Evolutionary conservation across 2,797 vertebrate genomes (phyloP), one percentile per base, ranked within the genome.

Genomic region (Aphelocoma californica): DNA sequence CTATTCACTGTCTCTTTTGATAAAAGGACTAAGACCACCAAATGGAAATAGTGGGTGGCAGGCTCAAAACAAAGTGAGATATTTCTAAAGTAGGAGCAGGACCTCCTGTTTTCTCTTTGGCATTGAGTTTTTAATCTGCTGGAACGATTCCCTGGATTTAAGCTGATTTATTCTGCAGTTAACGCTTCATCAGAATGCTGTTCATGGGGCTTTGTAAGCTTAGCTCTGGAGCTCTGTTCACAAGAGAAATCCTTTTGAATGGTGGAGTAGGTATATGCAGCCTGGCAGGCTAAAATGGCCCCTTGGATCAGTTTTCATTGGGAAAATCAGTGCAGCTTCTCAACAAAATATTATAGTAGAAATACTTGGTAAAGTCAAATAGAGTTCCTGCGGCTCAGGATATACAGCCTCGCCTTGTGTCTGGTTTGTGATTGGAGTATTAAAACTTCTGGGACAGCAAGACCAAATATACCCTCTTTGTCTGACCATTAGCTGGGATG

Each of bases 81-180:
- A 61, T 86, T 95, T 83, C 57, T 81, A 9, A 50, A 83, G 62
- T 66, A n/a, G 50, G 44, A 91, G 28, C 65, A 48, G 24, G 60
- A 91, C 87, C 57, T 64, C 25, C 62, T 93, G 15, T 36, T 85
- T 87, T 91, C 64, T 79, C 50, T 81, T 72, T 50, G 25, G 34
- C 6, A 3, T 36, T 8, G 17, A 86, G 26, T 64, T 70, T 88
- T 86, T 93, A 88, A 86, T 94, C 78, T 77, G 45, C 75, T 93
- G 90, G 92, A 92, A 45, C 60, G 65, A 26, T 82, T 93, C 42
- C 48, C 45, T 54, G 45, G 19, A 67, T 85, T 94, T 95, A 89
- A 69, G 66, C 86, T 71, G 71, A 94, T 94, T 95, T 96, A 77
- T 91, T 89, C 45, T 73, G 81, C 78, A 91, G 74, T 95, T 95